phyloP scores from a whole-genome alignment of 53 echinoderm and acorn worm genomes.

The Arbacia lixula region DNA sequence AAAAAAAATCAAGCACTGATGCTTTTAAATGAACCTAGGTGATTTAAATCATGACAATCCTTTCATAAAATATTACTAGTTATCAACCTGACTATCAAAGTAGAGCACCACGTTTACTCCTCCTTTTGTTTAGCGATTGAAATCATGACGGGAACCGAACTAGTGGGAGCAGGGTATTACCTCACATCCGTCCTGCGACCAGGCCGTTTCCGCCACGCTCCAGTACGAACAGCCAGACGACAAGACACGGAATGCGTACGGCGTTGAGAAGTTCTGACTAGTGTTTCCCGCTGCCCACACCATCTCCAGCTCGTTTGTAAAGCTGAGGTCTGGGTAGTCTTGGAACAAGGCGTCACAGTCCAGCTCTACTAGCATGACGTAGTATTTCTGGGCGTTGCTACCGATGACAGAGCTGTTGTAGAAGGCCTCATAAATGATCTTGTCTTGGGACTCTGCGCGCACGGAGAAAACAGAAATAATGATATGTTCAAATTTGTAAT shows the following conservation, averaged over 20 bases:
- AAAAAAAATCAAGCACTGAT: no score
- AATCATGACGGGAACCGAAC: no score
- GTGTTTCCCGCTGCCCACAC: slow-evolving; percentile 54
- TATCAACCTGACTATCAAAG: no score
- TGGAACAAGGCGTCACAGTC: slow-evolving; percentile 33
- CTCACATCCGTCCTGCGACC: slow-evolving; percentile 55
- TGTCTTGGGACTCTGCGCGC: no score
- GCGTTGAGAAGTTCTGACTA: slow-evolving; percentile 52
- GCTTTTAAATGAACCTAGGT: no score
- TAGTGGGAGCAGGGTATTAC: slow-evolving; percentile 28
- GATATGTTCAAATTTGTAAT: no score
- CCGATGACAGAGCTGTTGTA: slow-evolving; percentile 67
- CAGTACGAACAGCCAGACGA: slow-evolving; percentile 69
- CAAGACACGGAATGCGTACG: slow-evolving; percentile 61
- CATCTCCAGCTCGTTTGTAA: slow-evolving; percentile 23
- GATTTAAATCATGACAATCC: no score
- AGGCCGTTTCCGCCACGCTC: slow-evolving; percentile 14
- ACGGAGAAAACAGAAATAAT: no score
- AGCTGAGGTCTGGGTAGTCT: slow-evolving; percentile 41
- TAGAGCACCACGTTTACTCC: no score
- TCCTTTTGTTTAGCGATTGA: no score
- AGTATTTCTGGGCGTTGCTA: slow-evolving; percentile 73
- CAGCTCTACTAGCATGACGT: slow-evolving; percentile 68
- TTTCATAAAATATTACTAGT: no score
- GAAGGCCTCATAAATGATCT: slow-evolving; percentile 31